These are phyloP conservation scores for Stegastes partitus DNA, from an alignment of 2,113 vertebrate species.

Conservation along the genomic window DNA sequence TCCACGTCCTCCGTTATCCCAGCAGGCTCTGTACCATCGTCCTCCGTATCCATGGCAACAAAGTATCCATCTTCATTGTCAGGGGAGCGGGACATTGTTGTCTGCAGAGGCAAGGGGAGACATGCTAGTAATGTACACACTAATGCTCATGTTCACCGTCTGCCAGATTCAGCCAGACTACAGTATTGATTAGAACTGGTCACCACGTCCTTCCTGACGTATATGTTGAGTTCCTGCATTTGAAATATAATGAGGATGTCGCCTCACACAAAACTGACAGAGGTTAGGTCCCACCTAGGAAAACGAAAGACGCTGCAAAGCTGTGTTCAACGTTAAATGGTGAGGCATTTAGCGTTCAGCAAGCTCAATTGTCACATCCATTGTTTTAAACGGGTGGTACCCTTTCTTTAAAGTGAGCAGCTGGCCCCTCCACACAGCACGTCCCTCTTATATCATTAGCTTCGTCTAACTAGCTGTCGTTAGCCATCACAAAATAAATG, in stretches of 20 bases:
- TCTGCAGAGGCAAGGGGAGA: conserved; percentile 66
- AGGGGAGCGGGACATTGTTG: conserved; percentile 93
- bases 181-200: neutral
- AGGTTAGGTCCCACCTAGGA: neutral
- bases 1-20: conserved; percentile 85
- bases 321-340: neutral
- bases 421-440: conserved; percentile 24
- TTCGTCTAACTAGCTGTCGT: conserved; percentile 36
- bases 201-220: neutral
- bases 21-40: conserved; percentile 78
- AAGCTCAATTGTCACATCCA: neutral
- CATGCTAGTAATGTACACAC: neutral
- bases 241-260: neutral
- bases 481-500: conserved; percentile 46
- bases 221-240: neutral
- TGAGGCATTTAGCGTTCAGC: neutral
- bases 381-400: conserved; percentile 44
- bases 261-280: neutral
- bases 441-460: conserved; percentile 30
- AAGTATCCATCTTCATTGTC: conserved; percentile 94
- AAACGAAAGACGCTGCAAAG: conserved; percentile 33
- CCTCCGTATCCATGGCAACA: conserved; percentile 95
- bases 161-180: neutral
- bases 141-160: neutral
- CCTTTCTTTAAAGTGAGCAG: conserved; percentile 40